phyloP scores from a whole-genome alignment of 2,888 invertebrate genomes.

The Lysandra bellargus region DNA sequence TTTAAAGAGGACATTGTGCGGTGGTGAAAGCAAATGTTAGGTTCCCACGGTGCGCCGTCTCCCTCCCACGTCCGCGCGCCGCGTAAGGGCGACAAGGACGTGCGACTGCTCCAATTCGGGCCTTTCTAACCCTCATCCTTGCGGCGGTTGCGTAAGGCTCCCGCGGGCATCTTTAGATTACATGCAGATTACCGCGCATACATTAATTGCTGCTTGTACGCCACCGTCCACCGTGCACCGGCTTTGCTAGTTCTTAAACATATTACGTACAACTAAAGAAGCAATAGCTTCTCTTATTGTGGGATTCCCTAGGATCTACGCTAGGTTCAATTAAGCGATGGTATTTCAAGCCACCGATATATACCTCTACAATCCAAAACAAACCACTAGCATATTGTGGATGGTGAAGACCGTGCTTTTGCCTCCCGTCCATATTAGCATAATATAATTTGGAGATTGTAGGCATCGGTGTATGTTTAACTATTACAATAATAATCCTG shows the following conservation, averaged over 20 bases:
- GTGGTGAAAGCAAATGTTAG: constrained; percentile 53
- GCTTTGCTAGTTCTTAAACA: no score
- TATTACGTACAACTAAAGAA: no score
- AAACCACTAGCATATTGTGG: no score
- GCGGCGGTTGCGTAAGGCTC: constrained; percentile 25
- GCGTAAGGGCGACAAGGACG: constrained; percentile 40
- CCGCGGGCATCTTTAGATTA: constrained; percentile 11
- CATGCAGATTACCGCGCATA: neutral
- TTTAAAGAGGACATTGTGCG: constrained; percentile 40
- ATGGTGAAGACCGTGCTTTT: no score
- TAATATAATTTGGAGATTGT: no score
- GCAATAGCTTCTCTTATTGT: no score
- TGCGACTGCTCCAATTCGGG: constrained; percentile 42
- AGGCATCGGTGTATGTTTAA: neutral
- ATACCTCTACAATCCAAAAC: no score
- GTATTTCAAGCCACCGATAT: no score
- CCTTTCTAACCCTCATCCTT: constrained; percentile 45
- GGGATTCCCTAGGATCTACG: no score
- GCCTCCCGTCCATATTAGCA: no score
- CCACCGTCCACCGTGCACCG: no score
- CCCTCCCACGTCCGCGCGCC: constrained; percentile 39
- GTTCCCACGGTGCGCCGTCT: constrained; percentile 49
- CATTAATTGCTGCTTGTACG: neutral
- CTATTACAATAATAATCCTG: neutral
- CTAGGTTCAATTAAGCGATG: no score